Base-by-base conservation (phyloP, 1,140 invertebrate genomes). In the Bombus waltoni region DNA sequence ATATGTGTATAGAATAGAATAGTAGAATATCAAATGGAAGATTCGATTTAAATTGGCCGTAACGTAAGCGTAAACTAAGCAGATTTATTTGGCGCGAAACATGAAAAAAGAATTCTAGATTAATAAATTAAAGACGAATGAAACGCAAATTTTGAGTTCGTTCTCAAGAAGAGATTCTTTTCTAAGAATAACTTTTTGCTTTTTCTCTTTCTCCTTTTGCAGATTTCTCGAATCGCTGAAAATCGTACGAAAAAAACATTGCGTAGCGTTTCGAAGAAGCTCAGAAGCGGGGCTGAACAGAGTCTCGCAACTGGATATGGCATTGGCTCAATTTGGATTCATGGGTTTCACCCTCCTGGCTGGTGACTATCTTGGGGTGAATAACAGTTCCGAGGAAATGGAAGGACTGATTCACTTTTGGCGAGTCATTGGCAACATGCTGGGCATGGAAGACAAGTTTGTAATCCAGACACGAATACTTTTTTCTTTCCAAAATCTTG, bases 261-360 rank as follows among this genome's bases (percentile, higher is more conserved):
- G 96, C 32, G 92, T 95, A 4, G 97, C 96, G 0, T 96, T 96
- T 68, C 90, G 80, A 68, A 93, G 95, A 68, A 95, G 95, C 3
- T 94, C 94, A 15, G 93, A 94, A 18, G 93, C 91, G 18, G 96
- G 96, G 3, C 92, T 96, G 9, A 90, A 92, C 25, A 88, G 92
- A 42, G 93, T 94, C 77, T 91, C 94, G 42, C 98, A 99, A 94
- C 96, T 97, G 84, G 98, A 98, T 87, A 97, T 99, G 96, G 97
- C 97, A 0, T 90, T 98, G 2, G 98, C 98, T 0, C 97, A 98
- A 92, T 98, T 98, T 89, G 98, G 97, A 18, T 99, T 99, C 91
- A 97, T 99, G 88, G 98, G 98, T 3, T 97, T 97, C 75, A 96
- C 97, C 1, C 90, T 98, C 0, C 86, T 98, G 9, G 96, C 96